Evolutionary conservation across 2,113 vertebrate species (phyloP).

Genomic region (Sterrhoptilus dennistouni): DNA sequence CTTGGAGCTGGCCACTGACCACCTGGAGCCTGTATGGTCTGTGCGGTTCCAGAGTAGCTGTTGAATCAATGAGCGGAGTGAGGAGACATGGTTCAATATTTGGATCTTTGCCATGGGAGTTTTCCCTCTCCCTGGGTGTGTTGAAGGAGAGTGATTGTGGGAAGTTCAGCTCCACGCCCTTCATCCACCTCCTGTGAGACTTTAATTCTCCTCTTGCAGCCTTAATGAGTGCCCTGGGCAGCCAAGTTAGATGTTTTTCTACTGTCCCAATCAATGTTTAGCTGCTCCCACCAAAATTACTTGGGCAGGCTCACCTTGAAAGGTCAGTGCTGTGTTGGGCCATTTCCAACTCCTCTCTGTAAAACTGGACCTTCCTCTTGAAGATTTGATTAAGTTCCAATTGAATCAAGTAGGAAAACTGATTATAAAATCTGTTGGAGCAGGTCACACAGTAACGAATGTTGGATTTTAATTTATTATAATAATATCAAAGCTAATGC

Average conservation of each 20-base stretch:
- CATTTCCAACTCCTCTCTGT: background rate
- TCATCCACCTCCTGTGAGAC: background rate
- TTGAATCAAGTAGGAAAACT: background rate
- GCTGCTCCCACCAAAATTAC: background rate
- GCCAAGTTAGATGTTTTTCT: background rate
- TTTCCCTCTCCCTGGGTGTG: background rate
- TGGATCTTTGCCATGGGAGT: background rate
- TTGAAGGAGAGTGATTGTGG: background rate
- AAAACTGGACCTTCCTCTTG: background rate
- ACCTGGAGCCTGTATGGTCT: accelerated
- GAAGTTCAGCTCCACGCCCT: background rate
- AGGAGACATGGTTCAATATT: accelerated
- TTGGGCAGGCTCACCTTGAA: background rate
- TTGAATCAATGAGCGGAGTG: accelerated
- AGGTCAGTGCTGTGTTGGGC: background rate
- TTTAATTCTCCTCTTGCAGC: background rate
- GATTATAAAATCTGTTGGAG: background rate
- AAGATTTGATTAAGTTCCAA: background rate
- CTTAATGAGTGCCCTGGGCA: background rate
- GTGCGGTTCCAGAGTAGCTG: accelerated
- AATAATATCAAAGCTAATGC: slow-evolving; percentile 1
- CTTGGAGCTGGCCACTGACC: background rate
- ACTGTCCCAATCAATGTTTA: background rate
- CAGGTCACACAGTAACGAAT: background rate
- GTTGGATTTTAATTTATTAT: slow-evolving; percentile 23